Evolutionary conservation across 1,140 invertebrate species (phyloP).

Genomic region (Eueides isabella): DNA sequence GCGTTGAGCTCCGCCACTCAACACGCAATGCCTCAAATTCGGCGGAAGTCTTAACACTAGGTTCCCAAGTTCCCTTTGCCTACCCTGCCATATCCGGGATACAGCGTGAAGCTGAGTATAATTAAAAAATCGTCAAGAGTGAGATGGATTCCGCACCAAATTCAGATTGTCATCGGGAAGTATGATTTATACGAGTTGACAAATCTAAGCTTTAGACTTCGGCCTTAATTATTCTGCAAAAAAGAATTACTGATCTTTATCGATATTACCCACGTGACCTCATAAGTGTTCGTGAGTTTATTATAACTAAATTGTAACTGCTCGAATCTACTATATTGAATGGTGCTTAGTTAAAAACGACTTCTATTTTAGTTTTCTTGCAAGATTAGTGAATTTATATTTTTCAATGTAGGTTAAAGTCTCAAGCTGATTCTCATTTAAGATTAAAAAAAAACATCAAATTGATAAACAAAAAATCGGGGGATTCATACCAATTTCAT

Average conservation of each 20-base stretch:
- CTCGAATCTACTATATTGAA: background rate
- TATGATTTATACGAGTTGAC: too few relatives aligned
- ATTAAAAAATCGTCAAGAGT: background rate
- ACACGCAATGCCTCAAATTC: background rate
- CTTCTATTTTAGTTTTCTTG: background rate
- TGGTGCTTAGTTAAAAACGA: background rate
- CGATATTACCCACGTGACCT: conserved; percentile 24
- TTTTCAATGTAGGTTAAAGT: too few relatives aligned
- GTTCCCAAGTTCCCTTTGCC: background rate
- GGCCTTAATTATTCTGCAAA: conserved; percentile 43
- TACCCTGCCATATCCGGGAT: background rate
- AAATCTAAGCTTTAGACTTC: too few relatives aligned
- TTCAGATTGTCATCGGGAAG: too few relatives aligned
- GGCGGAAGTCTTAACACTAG: background rate
- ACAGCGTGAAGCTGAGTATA: background rate
- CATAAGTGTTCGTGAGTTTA: conserved; percentile 13
- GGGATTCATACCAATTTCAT: too few relatives aligned
- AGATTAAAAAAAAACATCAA: too few relatives aligned
- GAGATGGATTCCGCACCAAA: too few relatives aligned
- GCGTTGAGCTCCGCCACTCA: background rate
- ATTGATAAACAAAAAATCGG: too few relatives aligned
- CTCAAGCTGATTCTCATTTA: too few relatives aligned
- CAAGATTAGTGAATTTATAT: too few relatives aligned
- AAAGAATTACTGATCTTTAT: conserved; percentile 40
- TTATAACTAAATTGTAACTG: background rate